Percentiles rank a stretch among this genome's conserved stretches.
Evolutionary conservation across 2,113 vertebrate species (phyloP).

Genomic region (Irena cyanogastra): DNA sequence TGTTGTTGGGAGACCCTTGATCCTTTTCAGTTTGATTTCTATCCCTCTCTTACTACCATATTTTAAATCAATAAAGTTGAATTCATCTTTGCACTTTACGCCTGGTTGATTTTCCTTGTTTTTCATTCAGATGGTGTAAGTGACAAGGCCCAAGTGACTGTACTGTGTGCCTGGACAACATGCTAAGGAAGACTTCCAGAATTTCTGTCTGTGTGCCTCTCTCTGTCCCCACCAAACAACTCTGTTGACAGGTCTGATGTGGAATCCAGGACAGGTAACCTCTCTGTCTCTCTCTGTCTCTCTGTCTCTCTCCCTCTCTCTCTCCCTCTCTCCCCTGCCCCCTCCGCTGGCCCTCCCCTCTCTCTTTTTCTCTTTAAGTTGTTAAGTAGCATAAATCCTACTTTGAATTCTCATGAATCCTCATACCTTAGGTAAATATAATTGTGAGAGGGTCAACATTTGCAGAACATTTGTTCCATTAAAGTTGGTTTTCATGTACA

Average conservation of each 20-base stretch:
- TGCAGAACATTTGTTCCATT: neutral
- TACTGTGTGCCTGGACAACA: neutral
- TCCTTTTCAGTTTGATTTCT: neutral
- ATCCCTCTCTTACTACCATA: neutral
- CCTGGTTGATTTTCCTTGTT: neutral
- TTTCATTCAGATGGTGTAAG: neutral
- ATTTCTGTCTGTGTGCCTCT: neutral
- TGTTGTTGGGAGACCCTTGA: neutral
- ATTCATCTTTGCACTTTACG: neutral
- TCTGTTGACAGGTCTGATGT: neutral
- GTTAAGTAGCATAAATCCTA: neutral
- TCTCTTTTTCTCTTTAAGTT: neutral
- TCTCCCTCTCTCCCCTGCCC: neutral
- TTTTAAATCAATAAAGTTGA: neutral
- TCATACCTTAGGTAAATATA: neutral
- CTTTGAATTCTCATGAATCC: neutral
- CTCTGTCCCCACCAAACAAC: neutral
- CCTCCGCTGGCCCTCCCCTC: accelerated
- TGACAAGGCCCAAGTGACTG: neutral
- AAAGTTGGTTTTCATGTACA: neutral
- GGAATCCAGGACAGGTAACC: too few relatives aligned
- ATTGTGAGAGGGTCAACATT: neutral
- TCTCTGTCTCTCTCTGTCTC: neutral
- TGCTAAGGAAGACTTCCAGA: neutral
- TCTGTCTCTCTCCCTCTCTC: too few relatives aligned